Evolutionary conservation across 2,888 invertebrate genomes (phyloP).

Genomic region (Brachylomia viminalis): DNA sequence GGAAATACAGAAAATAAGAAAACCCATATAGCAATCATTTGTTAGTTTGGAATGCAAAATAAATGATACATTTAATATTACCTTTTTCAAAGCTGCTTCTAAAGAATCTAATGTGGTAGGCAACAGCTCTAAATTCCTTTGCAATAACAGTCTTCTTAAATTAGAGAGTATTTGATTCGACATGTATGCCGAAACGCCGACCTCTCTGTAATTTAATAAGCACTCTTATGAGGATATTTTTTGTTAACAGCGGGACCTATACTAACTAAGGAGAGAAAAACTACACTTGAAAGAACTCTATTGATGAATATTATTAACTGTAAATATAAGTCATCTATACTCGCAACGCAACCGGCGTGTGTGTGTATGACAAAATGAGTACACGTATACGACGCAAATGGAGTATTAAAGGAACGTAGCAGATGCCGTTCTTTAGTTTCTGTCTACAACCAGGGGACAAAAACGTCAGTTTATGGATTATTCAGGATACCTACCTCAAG

Average conservation of each 20-base stretch:
- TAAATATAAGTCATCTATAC: neutral
- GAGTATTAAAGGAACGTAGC: neutral
- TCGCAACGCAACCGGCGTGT: neutral
- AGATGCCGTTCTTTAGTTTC: neutral
- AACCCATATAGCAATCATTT: neutral
- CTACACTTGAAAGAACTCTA: neutral
- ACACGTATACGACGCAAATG: neutral
- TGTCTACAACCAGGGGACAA: neutral
- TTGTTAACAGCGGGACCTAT: neutral
- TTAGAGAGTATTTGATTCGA: slow-evolving; percentile 85
- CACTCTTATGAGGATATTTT: neutral
- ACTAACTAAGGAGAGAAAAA: neutral
- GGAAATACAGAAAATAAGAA: slow-evolving; percentile 65
- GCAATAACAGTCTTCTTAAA: slow-evolving; percentile 91
- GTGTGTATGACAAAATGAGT: neutral
- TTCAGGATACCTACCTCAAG: slow-evolving; percentile 72
- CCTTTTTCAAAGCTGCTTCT: slow-evolving; percentile 92
- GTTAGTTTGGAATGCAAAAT: neutral
- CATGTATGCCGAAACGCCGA: slow-evolving; percentile 80
- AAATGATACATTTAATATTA: slow-evolving; percentile 57
- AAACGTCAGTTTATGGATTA: neutral
- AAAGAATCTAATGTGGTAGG: slow-evolving; percentile 94
- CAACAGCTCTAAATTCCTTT: slow-evolving; percentile 93
- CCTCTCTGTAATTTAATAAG: slow-evolving; percentile 76
- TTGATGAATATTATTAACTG: neutral